Conservation (phyloP, 2,797 vertebrate genomes). For the Glyptemys insculpta region DNA sequence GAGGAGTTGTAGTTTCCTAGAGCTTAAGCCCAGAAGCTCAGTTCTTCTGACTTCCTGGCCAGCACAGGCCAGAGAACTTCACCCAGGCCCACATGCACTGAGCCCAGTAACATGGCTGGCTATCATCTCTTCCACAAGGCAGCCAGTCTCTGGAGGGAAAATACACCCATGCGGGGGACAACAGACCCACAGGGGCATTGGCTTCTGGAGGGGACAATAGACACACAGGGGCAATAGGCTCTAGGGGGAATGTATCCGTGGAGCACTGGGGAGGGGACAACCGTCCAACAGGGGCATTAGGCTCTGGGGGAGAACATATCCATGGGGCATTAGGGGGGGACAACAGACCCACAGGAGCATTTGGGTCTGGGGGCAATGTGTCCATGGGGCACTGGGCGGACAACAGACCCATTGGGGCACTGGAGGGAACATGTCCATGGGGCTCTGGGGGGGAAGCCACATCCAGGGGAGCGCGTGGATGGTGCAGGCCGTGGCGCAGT, state of each 20-base stretch:
- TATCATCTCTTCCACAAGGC: neutral
- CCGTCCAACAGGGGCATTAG: too few relatives aligned
- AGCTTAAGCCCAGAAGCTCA: neutral
- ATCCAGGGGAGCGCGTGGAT: neutral
- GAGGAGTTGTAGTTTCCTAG: neutral
- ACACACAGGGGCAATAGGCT: too few relatives aligned
- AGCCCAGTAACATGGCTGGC: too few relatives aligned
- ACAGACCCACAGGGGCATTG: too few relatives aligned
- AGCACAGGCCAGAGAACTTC: neutral
- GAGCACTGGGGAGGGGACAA: too few relatives aligned
- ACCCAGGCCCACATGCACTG: neutral
- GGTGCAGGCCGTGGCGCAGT: fast-evolving
- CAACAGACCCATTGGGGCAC: neutral
- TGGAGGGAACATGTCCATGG: neutral
- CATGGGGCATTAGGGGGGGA: too few relatives aligned
- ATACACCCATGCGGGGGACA: too few relatives aligned
- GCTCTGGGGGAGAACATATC: too few relatives aligned
- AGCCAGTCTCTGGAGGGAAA: neutral
- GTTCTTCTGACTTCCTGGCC: neutral
- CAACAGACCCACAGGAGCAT: neutral
- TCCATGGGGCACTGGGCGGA: neutral
- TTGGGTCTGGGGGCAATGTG: neutral
- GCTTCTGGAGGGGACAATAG: neutral
- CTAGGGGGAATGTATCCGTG: too few relatives aligned
- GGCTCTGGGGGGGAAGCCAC: neutral